Evolutionary conservation across 1,140 invertebrate species (phyloP).

Genomic region (Anoplophora glabripennis): DNA sequence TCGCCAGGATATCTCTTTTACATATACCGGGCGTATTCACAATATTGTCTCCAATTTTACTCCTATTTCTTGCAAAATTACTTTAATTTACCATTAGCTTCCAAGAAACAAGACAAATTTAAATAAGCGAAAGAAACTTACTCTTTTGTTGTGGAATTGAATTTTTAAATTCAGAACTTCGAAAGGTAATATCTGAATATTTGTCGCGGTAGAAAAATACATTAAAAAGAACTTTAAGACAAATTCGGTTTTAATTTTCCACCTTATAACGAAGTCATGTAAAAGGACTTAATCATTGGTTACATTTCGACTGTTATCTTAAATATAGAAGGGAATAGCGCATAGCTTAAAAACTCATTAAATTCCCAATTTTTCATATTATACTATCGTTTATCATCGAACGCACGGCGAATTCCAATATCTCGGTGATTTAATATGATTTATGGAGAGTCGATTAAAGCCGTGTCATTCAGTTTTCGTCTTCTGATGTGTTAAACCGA

Average conservation of each 20-base stretch:
- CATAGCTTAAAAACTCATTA: slow-evolving; percentile 40
- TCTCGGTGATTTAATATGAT: slow-evolving; percentile 44
- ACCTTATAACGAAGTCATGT: slow-evolving; percentile 1
- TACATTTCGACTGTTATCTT: slow-evolving; percentile 1
- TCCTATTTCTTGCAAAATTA: too few relatives aligned
- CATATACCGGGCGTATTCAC: too few relatives aligned
- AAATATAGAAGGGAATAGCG: neutral
- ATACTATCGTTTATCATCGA: slow-evolving; percentile 45
- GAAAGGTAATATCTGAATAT: too few relatives aligned
- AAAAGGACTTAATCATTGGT: neutral
- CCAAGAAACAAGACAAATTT: too few relatives aligned
- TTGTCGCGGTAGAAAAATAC: neutral
- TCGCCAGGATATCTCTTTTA: too few relatives aligned
- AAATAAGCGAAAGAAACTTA: too few relatives aligned
- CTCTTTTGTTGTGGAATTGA: too few relatives aligned
- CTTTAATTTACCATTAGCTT: too few relatives aligned
- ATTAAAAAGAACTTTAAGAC: neutral
- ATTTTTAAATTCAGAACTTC: too few relatives aligned
- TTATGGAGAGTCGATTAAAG: slow-evolving; percentile 41
- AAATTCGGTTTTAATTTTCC: too few relatives aligned
- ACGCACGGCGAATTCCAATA: slow-evolving; percentile 43
- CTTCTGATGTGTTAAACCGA: slow-evolving; percentile 16
- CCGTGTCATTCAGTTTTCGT: slow-evolving; percentile 17
- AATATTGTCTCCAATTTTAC: too few relatives aligned
- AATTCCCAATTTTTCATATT: slow-evolving; percentile 45